Evolutionary conservation across 2,113 vertebrate species (phyloP), one percentile per base, ranked within the genome.

Genomic region (Vicugna pacos): DNA sequence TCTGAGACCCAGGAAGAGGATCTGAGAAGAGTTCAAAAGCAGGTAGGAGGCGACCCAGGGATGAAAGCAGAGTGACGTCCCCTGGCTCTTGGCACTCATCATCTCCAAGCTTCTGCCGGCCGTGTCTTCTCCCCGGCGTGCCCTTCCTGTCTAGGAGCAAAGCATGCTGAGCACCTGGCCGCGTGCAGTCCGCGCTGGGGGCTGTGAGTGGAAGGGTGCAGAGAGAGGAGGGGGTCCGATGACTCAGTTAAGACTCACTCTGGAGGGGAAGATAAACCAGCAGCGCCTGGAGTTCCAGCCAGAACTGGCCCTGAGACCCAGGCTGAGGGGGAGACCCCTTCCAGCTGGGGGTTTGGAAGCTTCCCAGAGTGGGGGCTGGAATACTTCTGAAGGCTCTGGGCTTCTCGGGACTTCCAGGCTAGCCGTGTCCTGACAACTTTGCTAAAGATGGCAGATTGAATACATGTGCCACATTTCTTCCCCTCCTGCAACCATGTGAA

Each of bases 81-180:
- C 42, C 42, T 9, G 26, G 2, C 20, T 10, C 11, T 9, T 11
- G 0, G 1, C 6, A 7, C 3, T 10, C 19, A 5, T 12, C 8
- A 3, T 4, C 70, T 8, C 80, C n/a, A 11, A 3, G 52, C 32
- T 52, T 82, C 32, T 0, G 1, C 48, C 15, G 4, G 12, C 60
- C 14, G 24, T 7, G 1, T 7, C 32, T n/a, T 32, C 67, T 32
- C 15, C 8, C 69, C 4, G 1, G 1, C 0, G 15, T 24, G 54
- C 24, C 42, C 69, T 72, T 35, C 17, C 9, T 3, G 1, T 6
- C 60, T 8, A 9, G 46, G 13, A 3, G 5, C 50, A 0, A 24
- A 73, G 48, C 38, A 7, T 2, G 1, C 56, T 7, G 16, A 28
- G 79, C 10, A 5, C 87, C 2, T 38, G 0, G 2, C 30, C 1